Conservation (phyloP, 2,888 invertebrate genomes). For the Phania funesta region DNA sequence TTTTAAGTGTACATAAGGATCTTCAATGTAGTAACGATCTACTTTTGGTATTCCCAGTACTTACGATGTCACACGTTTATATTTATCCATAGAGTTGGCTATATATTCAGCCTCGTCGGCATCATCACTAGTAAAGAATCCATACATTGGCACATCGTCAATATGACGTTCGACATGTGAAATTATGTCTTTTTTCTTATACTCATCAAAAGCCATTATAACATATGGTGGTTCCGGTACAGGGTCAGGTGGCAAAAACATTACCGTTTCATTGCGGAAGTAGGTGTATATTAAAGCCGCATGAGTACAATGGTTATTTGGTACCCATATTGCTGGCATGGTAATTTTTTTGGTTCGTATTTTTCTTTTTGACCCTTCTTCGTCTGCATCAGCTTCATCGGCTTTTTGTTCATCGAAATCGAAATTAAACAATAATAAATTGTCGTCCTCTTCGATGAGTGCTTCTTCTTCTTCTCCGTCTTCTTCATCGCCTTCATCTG, state of each 20-base stretch:
- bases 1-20: too few relatives aligned
- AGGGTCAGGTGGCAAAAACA: constrained; percentile 83
- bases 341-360: constrained; percentile 70
- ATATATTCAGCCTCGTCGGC: constrained; percentile 83
- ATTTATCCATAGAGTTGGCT: constrained; percentile 81
- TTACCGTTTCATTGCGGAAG: constrained; percentile 79
- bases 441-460: not conserved
- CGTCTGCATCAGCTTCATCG: constrained; percentile 54
- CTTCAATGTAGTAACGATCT: too few relatives aligned
- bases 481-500: constrained; percentile 69
- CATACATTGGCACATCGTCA: constrained; percentile 84
- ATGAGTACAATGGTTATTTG: constrained; percentile 82
- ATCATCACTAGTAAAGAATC: constrained; percentile 85
- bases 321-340: constrained; percentile 83
- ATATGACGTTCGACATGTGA: constrained; percentile 81
- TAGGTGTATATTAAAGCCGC: constrained; percentile 82
- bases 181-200: constrained; percentile 84
- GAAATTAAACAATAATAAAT: too few relatives aligned
- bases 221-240: constrained; percentile 84
- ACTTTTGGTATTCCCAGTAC: too few relatives aligned
- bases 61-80: constrained; percentile 36
- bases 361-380: constrained; percentile 64
- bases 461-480: constrained; percentile 72
- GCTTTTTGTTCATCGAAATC: too few relatives aligned
- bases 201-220: constrained; percentile 85